These are phyloP conservation scores for Caenorhabditis macrosperma DNA, from an alignment of 2,888 invertebrate genomes.

Conservation along the genomic window DNA sequence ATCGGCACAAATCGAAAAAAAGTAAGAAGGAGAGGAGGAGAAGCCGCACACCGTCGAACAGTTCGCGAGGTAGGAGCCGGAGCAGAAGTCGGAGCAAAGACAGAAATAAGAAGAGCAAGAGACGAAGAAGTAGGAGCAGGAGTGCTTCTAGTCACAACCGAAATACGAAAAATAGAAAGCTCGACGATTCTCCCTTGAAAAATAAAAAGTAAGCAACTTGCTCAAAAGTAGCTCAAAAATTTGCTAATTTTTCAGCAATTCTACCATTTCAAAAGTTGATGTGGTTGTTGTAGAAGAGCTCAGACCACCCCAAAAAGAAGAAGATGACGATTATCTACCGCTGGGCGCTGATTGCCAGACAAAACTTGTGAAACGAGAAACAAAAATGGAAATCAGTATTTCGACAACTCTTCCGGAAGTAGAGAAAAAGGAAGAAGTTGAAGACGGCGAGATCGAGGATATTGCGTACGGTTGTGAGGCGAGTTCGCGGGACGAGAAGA, in stretches of 20 bases:
- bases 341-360: neutral
- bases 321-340: conserved; percentile 3
- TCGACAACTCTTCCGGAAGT: conserved; percentile 7
- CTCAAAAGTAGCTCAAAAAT: too few species aligned
- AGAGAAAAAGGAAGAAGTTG: conserved; percentile 16
- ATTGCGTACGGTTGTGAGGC: neutral
- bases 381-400: conserved; percentile 17
- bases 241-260: too few species aligned
- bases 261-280: too few species aligned
- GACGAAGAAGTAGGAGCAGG: conserved; percentile 5
- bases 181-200: neutral
- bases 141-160: neutral
- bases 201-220: neutral
- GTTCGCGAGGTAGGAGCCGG: conserved; percentile 16
- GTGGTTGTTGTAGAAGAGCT: neutral
- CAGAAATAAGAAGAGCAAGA: conserved; percentile 12
- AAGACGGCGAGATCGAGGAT: conserved; percentile 50
- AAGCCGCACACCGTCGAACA: conserved; percentile 21
- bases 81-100: conserved; percentile 17
- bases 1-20: conserved; percentile 42
- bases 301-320: neutral
- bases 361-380: conserved; percentile 13
- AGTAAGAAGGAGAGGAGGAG: conserved; percentile 27
- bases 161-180: neutral
- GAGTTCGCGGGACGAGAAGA: neutral